These are phyloP conservation scores for Ametastegia equiseti DNA, from an alignment of 2,888 invertebrate genomes.

Conservation along the genomic window DNA sequence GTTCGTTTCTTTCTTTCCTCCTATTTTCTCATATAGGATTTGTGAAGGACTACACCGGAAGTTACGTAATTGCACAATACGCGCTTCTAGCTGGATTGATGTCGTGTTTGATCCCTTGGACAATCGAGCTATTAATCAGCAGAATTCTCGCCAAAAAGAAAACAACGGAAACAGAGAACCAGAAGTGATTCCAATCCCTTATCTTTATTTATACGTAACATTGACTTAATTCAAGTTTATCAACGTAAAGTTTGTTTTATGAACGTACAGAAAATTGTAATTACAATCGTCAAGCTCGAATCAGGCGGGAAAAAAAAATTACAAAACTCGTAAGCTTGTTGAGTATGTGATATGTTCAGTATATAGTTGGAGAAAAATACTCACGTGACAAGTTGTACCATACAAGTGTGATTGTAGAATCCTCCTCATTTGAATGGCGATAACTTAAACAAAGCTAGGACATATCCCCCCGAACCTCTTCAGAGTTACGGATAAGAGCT, in stretches of 20 bases:
- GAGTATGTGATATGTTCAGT: too few species aligned
- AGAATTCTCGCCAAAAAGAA: slow-evolving; percentile 20
- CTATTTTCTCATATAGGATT: slow-evolving; percentile 76
- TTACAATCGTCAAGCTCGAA: too few species aligned
- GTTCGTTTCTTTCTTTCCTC: slow-evolving; percentile 56
- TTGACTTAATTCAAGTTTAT: too few species aligned
- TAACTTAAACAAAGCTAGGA: slow-evolving; percentile 7
- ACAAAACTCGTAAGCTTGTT: too few species aligned
- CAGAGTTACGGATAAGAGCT: slow-evolving; percentile 21
- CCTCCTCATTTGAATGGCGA: slow-evolving; percentile 16
- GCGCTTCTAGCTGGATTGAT: slow-evolving; percentile 82
- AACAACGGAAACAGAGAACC: neutral
- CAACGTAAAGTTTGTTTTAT: too few species aligned
- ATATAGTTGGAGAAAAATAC: too few species aligned
- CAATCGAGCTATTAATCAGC: slow-evolving; percentile 77
- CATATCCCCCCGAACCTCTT: slow-evolving; percentile 10
- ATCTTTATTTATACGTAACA: too few species aligned
- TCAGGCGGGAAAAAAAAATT: too few species aligned
- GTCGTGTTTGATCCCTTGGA: slow-evolving; percentile 84
- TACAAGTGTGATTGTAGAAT: neutral
- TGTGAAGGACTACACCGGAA: slow-evolving; percentile 81
- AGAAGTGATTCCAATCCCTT: neutral
- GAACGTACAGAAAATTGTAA: too few species aligned
- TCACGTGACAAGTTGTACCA: neutral
- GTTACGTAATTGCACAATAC: slow-evolving; percentile 83